Base-by-base conservation (phyloP, 2,888 invertebrate species). In the Sminthurinus aureus region DNA sequence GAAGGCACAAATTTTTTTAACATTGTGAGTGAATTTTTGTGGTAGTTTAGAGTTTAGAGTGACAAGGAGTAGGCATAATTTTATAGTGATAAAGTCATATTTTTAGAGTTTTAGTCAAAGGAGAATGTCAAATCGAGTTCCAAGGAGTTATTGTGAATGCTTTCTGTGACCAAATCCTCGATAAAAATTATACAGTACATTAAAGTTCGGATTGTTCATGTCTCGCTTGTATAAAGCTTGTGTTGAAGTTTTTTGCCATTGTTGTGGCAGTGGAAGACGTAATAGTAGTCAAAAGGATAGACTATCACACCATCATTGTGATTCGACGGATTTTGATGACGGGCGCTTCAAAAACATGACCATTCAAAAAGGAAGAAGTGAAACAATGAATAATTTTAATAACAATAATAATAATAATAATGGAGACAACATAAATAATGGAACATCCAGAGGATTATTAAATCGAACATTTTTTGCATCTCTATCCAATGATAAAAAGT, bases 321-420 rank as follows among this genome's bases (percentile, higher is more conserved):
- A 76, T 75, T 58, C 76, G 20, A 22, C 67, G n/a, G 84, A 84
- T 69, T 84, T 84, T 67, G 81, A 84, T 75, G 84, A 84, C 18
- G 84, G 84, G 18, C 79, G 52, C 6, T 3, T 15, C 15, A 69
- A 64, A 76, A 64, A 64, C n/a, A 52, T 75, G 81, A 74, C 64
- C 58, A 64, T 38, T 51, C n/a, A 64, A 50, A 18, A 18, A 9
- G 22, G n/a, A 38, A 75, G 75, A 26, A 13, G 13, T 64, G 75
- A 75, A 13, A 26, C 69, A 13, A 15, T 26, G 52, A 52, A 12
- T 15, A 20, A 64, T 20, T 52, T 81, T 9, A n/a, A 24, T 18
- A 74, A 4, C 0, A 64, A 73, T 76, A 51, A 67, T 11, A 58
- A 6, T 24, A 78, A 82, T 50, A 58, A 12, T 58, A 78, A 83